A percentile compares a stretch with the other conserved stretches of the same genome.
phyloP scores from a whole-genome alignment of 2,888 invertebrate species.

The Conchocele bisecta region DNA sequence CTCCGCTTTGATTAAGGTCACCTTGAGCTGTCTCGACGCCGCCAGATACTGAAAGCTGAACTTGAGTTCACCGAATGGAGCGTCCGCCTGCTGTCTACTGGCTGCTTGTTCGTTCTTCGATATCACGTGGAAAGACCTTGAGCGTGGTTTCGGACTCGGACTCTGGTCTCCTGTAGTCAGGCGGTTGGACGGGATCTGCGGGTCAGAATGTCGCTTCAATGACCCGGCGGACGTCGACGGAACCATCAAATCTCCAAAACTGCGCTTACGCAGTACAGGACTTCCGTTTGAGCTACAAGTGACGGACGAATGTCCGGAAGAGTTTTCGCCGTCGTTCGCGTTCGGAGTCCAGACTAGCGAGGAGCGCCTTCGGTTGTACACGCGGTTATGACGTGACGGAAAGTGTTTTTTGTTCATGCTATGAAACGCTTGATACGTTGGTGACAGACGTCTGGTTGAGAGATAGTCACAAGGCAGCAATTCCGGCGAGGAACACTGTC shows the following conservation, averaged over 20 bases:
- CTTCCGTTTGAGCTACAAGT: conserved; percentile 27
- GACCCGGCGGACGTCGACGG: conserved; percentile 35
- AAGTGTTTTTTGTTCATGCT: conserved; percentile 39
- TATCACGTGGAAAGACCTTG: conserved; percentile 51
- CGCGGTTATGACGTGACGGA: conserved; percentile 59
- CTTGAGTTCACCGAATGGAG: conserved; percentile 76
- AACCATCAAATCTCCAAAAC: conserved; percentile 49
- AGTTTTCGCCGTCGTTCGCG: conserved; percentile 19
- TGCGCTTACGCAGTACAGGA: conserved; percentile 24
- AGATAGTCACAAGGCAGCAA: not conserved
- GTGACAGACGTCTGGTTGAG: conserved; percentile 42
- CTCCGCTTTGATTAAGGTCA: conserved; percentile 79
- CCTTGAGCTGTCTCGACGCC: conserved; percentile 81
- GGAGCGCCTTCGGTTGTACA: conserved; percentile 71
- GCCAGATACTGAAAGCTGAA: conserved; percentile 83
- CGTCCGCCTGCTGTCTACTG: conserved; percentile 38
- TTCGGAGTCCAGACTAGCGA: conserved; percentile 65
- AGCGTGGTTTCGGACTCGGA: conserved; percentile 40
- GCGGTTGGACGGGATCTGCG: conserved; percentile 51
- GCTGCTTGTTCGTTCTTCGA: conserved; percentile 9
- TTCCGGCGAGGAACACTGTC: not conserved
- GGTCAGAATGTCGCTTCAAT: conserved; percentile 69
- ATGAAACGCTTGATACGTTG: conserved; percentile 32
- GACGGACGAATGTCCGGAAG: conserved; percentile 22
- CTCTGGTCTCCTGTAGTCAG: conserved; percentile 9